phyloP scores from a whole-genome alignment of 2,888 invertebrate species.

The Trypoxylon attenuatum region DNA sequence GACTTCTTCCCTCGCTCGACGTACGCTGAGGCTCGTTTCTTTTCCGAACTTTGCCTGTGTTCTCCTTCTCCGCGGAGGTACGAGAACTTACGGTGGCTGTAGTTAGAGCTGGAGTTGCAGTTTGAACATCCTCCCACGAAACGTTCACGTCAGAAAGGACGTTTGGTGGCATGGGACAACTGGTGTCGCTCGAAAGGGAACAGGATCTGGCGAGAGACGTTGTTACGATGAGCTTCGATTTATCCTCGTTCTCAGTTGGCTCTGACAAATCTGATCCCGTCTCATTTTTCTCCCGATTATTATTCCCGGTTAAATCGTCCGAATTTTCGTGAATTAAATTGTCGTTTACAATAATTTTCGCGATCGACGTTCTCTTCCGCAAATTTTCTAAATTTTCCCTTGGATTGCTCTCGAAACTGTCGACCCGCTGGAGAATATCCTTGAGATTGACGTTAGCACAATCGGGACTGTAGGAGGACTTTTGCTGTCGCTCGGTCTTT shows the following conservation, averaged over 20 bases:
- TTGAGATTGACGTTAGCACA: constrained; percentile 64
- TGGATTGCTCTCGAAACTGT: constrained; percentile 59
- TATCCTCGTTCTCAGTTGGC: constrained; percentile 46
- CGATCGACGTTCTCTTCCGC: constrained; percentile 66
- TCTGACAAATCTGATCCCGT: constrained; percentile 28
- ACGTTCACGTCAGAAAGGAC: constrained; percentile 64
- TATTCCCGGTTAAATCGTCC: constrained; percentile 42
- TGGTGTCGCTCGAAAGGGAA: constrained; percentile 67
- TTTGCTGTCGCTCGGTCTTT: constrained; percentile 23
- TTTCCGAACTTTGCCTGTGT: constrained; percentile 16
- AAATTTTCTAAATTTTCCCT: constrained; percentile 69
- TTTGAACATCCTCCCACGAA: constrained; percentile 67
- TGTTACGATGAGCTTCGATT: constrained; percentile 50
- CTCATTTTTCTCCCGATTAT: constrained; percentile 44
- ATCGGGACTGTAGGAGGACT: constrained; percentile 39
- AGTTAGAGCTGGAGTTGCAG: constrained; percentile 31
- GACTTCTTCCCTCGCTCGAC: constrained; percentile 30
- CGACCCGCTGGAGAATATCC: constrained; percentile 66
- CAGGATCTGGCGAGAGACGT: constrained; percentile 62
- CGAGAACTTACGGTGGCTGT: no score
- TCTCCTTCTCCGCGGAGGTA: constrained; percentile 65
- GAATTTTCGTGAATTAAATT: constrained; percentile 45
- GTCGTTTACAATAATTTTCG: constrained; percentile 69
- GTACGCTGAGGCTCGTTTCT: constrained; percentile 39
- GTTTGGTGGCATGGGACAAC: constrained; percentile 67